Evolutionary conservation across 2,888 invertebrate species (phyloP).

Genomic region (Apamea monoglypha): DNA sequence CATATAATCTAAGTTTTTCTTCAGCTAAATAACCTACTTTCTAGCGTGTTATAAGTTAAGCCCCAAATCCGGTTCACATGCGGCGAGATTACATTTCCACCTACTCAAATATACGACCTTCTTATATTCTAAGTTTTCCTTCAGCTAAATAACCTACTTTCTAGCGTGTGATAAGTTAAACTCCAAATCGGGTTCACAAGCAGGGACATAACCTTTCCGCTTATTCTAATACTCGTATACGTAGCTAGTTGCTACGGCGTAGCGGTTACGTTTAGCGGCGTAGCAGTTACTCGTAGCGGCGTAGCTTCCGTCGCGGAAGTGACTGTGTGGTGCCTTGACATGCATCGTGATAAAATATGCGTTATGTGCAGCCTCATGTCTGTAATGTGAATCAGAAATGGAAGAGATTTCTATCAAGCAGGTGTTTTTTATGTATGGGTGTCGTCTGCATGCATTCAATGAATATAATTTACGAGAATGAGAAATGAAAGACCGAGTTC

Average conservation of each 20-base stretch:
- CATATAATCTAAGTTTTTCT: constrained; percentile 21
- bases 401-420: neutral
- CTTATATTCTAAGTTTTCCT: constrained; percentile 15
- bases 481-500: neutral
- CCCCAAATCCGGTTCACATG: constrained; percentile 26
- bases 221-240: constrained; percentile 21
- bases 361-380: constrained; percentile 6
- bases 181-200: constrained; percentile 20
- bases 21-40: constrained; percentile 21
- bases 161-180: constrained; percentile 26
- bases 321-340: constrained; percentile 14
- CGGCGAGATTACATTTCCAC: constrained; percentile 24
- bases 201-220: constrained; percentile 12
- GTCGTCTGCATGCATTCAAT: neutral
- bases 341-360: constrained; percentile 28
- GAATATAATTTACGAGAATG: neutral
- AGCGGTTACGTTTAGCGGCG: constrained; percentile 47
- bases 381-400: constrained; percentile 2
- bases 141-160: constrained; percentile 18
- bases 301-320: constrained; percentile 20
- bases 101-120: constrained; percentile 25
- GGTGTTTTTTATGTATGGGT: neutral
- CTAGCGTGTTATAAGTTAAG: constrained; percentile 23
- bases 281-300: constrained; percentile 40
- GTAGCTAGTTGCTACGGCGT: constrained; percentile 49